Evolutionary conservation across 2,797 vertebrate species (phyloP), one percentile per base, ranked within the genome.

Genomic region (Pipistrellus pipistrellus): DNA sequence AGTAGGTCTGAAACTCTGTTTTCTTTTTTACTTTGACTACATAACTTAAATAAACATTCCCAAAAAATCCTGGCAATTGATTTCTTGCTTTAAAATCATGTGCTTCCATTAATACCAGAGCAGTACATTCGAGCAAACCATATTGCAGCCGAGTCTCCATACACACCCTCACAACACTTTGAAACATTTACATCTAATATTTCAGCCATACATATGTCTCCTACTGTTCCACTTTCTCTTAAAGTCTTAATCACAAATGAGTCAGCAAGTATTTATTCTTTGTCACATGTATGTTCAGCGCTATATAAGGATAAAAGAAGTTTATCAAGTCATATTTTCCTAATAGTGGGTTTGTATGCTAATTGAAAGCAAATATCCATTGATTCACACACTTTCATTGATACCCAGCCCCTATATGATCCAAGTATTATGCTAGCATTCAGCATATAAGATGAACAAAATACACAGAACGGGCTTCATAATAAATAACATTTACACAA

Each of bases 61-160:
- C n/a, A 11, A 2, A 59, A 87, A 68, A 59, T 14, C 4, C n/a
- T 46, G 46, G 66, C 41, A 81, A 84, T 10, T 14, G n/a, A 90
- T 51, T 57, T 84, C 72, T 89, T 93, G 32, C 48, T 59, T 71
- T 84, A 84, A 93, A 78, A 72, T 14, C 13, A 66, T 4, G 4
- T 85, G 9, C 8, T 78, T 38, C 53, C 64, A 53, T 15, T 51
- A 82, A 78, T 21, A 51, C 4, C 53, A 80, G 2, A 88, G 14
- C 51, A 41, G 51, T 8, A 12, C 11, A 32, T 72, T 11, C 51
- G 32, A 82, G 20, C 7, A 23, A 78, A 48, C 20, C 27, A 18
- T 8, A 76, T 64, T 9, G 8, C 69, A 77, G 80, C 27, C 12
- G 32, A 32, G 48, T 18, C 53, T 69, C 15, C 3, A 20, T 4